Conservation (phyloP, 2,888 invertebrate genomes). For the Agonopterix heracliana region DNA sequence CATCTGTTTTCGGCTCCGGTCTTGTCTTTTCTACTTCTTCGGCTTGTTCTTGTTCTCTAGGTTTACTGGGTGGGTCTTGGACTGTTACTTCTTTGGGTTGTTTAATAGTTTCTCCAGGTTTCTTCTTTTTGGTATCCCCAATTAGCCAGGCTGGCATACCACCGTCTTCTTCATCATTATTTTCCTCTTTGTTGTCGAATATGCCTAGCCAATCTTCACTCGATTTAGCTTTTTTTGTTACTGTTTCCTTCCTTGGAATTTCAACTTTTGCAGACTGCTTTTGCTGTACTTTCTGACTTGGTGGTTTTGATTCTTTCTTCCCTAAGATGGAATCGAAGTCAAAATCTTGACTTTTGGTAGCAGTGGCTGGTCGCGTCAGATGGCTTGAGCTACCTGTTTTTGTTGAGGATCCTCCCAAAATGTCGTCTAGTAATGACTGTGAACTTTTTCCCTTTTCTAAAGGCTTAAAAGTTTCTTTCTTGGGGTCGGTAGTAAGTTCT, state of each 20-base stretch:
- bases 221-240: slow-evolving; percentile 38
- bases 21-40: slow-evolving; percentile 10
- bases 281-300: slow-evolving; percentile 30
- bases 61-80: slow-evolving; percentile 5
- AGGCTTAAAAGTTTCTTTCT: slow-evolving; percentile 37
- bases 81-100: not conserved
- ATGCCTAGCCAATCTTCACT: slow-evolving; percentile 67
- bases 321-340: slow-evolving; percentile 53
- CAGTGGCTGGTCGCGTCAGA: slow-evolving; percentile 31
- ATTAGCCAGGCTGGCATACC: slow-evolving; percentile 62
- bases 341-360: slow-evolving; percentile 49
- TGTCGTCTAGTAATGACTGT: slow-evolving; percentile 70
- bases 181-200: slow-evolving; percentile 51
- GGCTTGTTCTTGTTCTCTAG: slow-evolving; percentile 16
- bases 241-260: slow-evolving; percentile 29
- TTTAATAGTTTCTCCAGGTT: slow-evolving; percentile 23
- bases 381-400: slow-evolving; percentile 33
- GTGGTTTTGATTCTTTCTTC: slow-evolving; percentile 38
- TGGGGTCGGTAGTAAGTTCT: slow-evolving; percentile 32
- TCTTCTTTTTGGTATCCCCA: slow-evolving; percentile 46
- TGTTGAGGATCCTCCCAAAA: slow-evolving; percentile 64
- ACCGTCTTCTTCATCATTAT: slow-evolving; percentile 34
- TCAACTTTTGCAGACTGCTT: slow-evolving; percentile 27
- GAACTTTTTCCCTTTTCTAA: slow-evolving; percentile 57
- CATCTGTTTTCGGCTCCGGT: slow-evolving; percentile 3